These are phyloP conservation scores for Xenopus petersii DNA, from an alignment of 2,797 vertebrate species.

Conservation along the genomic window DNA sequence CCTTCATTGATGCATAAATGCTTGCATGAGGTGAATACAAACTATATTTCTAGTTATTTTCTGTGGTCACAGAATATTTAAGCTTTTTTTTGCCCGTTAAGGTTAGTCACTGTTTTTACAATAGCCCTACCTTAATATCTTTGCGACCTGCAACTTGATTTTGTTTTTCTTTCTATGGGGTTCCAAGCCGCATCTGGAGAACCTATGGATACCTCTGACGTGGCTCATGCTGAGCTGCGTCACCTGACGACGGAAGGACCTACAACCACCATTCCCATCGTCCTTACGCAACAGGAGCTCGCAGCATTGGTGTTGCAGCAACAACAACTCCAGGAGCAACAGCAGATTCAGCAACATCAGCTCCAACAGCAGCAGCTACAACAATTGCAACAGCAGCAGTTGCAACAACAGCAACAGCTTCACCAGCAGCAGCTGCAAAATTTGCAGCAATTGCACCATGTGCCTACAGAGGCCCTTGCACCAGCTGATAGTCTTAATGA, in stretches of 20 bases:
- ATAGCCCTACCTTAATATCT: too few relatives aligned
- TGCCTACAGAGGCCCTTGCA: slow-evolving; percentile 87
- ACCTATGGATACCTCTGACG: slow-evolving; percentile 64
- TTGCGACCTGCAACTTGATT: slow-evolving; percentile 9
- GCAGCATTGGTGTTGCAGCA: slow-evolving; percentile 76
- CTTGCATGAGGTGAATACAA: too few relatives aligned
- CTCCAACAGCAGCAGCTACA: slow-evolving; percentile 44
- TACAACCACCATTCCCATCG: slow-evolving; percentile 80
- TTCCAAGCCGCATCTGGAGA: slow-evolving; percentile 61
- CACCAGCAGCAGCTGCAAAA: slow-evolving; percentile 57
- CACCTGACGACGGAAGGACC: slow-evolving; percentile 59
- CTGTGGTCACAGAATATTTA: too few relatives aligned
- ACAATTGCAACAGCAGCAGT: slow-evolving; percentile 44
- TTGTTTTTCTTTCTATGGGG: slow-evolving; percentile 33
- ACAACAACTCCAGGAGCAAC: slow-evolving; percentile 56
- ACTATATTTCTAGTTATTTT: too few relatives aligned
- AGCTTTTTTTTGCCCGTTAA: too few relatives aligned
- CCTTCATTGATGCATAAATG: too few relatives aligned
- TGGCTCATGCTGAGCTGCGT: slow-evolving; percentile 58
- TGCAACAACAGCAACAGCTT: slow-evolving; percentile 50
- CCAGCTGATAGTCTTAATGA: slow-evolving; percentile 91
- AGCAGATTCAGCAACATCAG: slow-evolving; percentile 57
- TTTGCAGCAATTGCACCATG: slow-evolving; percentile 54
- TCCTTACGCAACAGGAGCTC: slow-evolving; percentile 86
- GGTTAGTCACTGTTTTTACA: background rate